Percentiles rank a stretch among this genome's conserved stretches.
Conservation (phyloP, 2,797 vertebrate species). For the Anas flavirostris region DNA sequence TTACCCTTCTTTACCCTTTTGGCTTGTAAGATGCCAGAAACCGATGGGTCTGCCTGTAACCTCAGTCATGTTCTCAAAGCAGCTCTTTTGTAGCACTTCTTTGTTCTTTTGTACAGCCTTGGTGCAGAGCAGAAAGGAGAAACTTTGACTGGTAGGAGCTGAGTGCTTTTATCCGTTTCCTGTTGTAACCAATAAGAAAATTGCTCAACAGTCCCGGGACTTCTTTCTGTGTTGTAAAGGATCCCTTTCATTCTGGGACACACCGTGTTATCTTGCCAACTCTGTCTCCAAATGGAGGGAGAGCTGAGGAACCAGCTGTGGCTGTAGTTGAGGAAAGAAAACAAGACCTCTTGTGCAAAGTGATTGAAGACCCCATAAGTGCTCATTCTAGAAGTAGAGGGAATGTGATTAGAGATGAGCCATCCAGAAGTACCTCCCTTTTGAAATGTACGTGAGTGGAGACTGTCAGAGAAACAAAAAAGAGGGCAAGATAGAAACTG, state of each 20-base stretch:
- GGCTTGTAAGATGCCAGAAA: background rate
- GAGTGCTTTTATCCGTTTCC: background rate
- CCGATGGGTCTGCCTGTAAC: background rate
- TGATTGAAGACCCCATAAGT: background rate
- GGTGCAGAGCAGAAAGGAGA: background rate
- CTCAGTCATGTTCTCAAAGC: background rate
- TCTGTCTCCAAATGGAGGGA: background rate
- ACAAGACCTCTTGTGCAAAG: background rate
- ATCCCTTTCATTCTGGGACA: background rate
- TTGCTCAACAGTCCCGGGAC: background rate
- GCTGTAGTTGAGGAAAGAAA: background rate
- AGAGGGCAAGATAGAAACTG: background rate
- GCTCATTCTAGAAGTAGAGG: background rate
- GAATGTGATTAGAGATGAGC: background rate
- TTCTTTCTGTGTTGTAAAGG: background rate
- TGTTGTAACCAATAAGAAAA: background rate
- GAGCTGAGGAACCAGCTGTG: background rate
- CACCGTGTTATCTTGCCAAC: background rate
- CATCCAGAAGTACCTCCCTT: background rate
- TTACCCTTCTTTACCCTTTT: background rate
- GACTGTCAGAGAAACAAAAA: constrained; percentile 4
- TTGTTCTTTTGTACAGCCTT: background rate
- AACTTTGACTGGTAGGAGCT: background rate
- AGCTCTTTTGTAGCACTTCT: background rate
- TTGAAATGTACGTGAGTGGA: background rate